Evolutionary conservation across 2,888 invertebrate genomes (phyloP).

Genomic region (Macaria notata): DNA sequence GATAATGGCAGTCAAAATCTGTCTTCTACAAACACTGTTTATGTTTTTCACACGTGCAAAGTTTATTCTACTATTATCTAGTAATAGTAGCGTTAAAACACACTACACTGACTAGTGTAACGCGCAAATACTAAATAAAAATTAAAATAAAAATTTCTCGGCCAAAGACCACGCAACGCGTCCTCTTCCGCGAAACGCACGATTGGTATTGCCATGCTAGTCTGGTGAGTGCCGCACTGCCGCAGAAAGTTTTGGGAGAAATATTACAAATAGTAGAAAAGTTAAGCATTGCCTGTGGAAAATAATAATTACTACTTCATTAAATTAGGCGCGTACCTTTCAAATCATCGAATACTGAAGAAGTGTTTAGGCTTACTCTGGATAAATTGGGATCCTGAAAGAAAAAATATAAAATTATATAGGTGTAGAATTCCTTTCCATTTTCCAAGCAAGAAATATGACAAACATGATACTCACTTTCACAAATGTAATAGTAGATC

Average conservation of each 20-base stretch:
- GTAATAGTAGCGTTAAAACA: conserved; percentile 54
- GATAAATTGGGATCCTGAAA: conserved; percentile 66
- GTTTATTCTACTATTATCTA: conserved; percentile 57
- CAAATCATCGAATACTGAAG: conserved; percentile 59
- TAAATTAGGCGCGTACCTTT: conserved; percentile 49
- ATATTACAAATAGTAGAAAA: conserved; percentile 6
- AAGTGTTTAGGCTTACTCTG: conserved; percentile 56
- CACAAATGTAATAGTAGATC: conserved; percentile 68
- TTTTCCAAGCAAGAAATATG: not conserved
- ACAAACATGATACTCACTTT: conserved; percentile 52
- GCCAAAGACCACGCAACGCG: conserved; percentile 68
- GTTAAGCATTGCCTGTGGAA: conserved; percentile 35
- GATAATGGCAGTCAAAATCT: conserved; percentile 74
- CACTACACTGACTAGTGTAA: conserved; percentile 55
- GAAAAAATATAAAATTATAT: no score
- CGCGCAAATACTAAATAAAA: conserved; percentile 62
- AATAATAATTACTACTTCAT: conserved; percentile 20
- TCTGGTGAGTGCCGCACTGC: no score
- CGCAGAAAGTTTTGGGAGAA: conserved; percentile 15
- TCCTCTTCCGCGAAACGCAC: conserved; percentile 69
- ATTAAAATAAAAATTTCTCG: conserved; percentile 70
- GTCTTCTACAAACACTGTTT: conserved; percentile 49
- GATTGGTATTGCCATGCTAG: conserved; percentile 28
- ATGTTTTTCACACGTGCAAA: conserved; percentile 52
- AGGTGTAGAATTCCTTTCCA: no score